These are phyloP conservation scores for Scaptomyza tumidula DNA, from an alignment of 2,888 invertebrate genomes.

Conservation along the genomic window DNA sequence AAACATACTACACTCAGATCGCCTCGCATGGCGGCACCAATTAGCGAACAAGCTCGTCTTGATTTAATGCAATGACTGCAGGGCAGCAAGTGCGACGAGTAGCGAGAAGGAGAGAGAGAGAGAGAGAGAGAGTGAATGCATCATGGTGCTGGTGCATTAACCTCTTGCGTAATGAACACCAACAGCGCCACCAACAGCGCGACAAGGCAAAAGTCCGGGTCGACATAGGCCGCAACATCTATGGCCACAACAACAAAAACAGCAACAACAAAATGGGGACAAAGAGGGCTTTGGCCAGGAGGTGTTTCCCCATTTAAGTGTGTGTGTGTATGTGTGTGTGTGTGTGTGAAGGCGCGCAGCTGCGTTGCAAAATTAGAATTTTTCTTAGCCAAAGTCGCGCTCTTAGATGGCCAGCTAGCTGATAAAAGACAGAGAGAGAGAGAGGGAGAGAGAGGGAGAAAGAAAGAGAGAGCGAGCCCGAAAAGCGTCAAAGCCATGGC, in stretches of 20 bases:
- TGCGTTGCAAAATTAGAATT: constrained; percentile 80
- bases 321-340: not conserved
- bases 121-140: not conserved
- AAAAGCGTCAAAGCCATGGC: constrained; percentile 47
- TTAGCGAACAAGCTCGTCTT: constrained; percentile 69
- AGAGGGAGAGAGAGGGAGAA: not conserved
- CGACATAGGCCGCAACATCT: constrained; percentile 49
- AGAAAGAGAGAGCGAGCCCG: not conserved
- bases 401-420: constrained; percentile 67
- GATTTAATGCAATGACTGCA: constrained; percentile 64
- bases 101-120: constrained; percentile 5
- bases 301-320: constrained; percentile 15
- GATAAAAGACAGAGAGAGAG: constrained; percentile 39
- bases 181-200: constrained; percentile 77
- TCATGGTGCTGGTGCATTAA: constrained; percentile 66
- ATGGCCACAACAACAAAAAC: constrained; percentile 20
- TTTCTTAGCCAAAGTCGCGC: constrained; percentile 44
- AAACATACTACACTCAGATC: constrained; percentile 5
- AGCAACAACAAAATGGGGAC: constrained; percentile 21
- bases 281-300: constrained; percentile 25
- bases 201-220: constrained; percentile 61
- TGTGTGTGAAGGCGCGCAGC: constrained; percentile 66
- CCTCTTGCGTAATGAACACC: constrained; percentile 80
- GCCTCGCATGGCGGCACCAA: constrained; percentile 52
- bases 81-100: constrained; percentile 57